Percentiles rank a stretch among this genome's conserved stretches.
Evolutionary conservation across 2,113 vertebrate genomes (phyloP).

Genomic region (Acrocephalus kingi): DNA sequence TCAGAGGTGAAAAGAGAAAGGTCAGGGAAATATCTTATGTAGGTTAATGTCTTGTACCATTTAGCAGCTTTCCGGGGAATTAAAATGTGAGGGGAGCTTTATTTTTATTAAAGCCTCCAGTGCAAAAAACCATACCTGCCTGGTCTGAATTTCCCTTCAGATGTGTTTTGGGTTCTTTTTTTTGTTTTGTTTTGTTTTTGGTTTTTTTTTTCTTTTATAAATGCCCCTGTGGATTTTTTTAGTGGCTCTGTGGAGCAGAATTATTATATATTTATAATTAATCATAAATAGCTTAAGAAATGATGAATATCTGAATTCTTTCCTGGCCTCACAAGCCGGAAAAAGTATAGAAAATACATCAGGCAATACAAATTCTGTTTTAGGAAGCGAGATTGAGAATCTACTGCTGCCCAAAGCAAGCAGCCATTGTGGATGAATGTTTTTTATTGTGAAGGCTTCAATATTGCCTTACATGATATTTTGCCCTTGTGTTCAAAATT

Average conservation of each 20-base stretch:
- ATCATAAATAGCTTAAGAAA: slow-evolving; percentile 10
- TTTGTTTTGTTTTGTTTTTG: background rate
- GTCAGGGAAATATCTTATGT: background rate
- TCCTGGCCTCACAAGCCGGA: background rate
- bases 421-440: background rate
- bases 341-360: slow-evolving; percentile 9
- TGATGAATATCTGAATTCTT: background rate
- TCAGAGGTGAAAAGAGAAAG: background rate
- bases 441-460: slow-evolving; percentile 19
- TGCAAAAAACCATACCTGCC: background rate
- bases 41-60: background rate
- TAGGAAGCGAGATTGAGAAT: slow-evolving; percentile 20
- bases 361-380: slow-evolving; percentile 18
- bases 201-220: background rate
- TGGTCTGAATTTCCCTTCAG: background rate
- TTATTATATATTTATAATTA: slow-evolving; percentile 4
- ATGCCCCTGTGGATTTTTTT: background rate
- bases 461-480: background rate
- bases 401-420: slow-evolving; percentile 8
- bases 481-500: slow-evolving; percentile 12
- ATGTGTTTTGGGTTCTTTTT: background rate
- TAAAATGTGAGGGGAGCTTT: background rate
- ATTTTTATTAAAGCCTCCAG: background rate
- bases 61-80: background rate
- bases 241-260: background rate